phyloP scores from a whole-genome alignment of 2,797 vertebrate species.

The Sebastes miniatus region DNA sequence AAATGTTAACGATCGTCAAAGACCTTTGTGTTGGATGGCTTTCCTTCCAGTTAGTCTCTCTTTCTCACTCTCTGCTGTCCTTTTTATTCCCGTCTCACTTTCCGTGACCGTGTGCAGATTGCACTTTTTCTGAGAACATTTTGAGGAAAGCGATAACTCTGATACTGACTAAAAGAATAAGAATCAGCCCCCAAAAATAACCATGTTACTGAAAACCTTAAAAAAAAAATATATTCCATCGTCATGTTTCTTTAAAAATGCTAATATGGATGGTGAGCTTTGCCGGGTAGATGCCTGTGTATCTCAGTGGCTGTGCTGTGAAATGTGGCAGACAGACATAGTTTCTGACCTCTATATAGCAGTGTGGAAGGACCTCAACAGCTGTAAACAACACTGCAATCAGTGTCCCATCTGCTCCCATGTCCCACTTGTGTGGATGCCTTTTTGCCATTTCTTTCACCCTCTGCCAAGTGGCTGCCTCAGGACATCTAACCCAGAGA shows the following conservation, averaged over 20 bases:
- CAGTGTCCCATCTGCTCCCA: slow-evolving; percentile 85
- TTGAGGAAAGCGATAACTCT: slow-evolving; percentile 19
- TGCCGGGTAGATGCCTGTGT: slow-evolving; percentile 44
- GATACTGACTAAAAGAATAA: not conserved
- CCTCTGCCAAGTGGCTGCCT: slow-evolving; percentile 85
- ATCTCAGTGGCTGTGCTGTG: slow-evolving; percentile 50
- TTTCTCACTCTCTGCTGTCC: slow-evolving; percentile 50
- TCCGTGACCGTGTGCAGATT: slow-evolving; percentile 23
- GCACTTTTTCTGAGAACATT: not conserved
- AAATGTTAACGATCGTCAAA: slow-evolving; percentile 81
- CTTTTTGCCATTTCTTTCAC: slow-evolving; percentile 86
- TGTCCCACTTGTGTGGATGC: slow-evolving; percentile 86
- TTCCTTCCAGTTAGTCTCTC: slow-evolving; percentile 52
- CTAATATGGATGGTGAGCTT: slow-evolving; percentile 32
- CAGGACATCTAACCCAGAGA: slow-evolving; percentile 86
- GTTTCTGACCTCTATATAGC: slow-evolving; percentile 79
- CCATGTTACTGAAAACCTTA: not conserved
- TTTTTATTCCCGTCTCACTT: slow-evolving; percentile 59
- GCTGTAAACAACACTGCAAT: slow-evolving; percentile 87
- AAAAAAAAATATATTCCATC: not conserved
- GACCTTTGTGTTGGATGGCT: slow-evolving; percentile 79
- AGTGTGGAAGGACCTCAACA: slow-evolving; percentile 80
- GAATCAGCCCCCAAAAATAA: not conserved
- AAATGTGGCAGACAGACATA: slow-evolving; percentile 73
- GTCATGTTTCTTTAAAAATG: slow-evolving; percentile 14